Conservation (phyloP, 53 echinoderm and acorn worm genomes). For the Luidia sarsii region DNA sequence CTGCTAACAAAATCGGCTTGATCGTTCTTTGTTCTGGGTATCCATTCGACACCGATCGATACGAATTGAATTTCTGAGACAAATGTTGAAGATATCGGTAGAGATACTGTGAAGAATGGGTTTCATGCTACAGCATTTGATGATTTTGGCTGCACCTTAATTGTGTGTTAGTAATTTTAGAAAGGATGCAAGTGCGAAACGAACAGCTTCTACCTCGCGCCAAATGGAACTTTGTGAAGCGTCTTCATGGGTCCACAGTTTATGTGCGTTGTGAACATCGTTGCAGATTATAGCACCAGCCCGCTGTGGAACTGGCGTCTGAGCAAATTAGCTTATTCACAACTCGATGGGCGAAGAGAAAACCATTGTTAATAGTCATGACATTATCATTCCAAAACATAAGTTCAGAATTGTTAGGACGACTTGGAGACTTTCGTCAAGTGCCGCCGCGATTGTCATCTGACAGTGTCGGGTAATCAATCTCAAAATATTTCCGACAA, state of each 20-base stretch:
- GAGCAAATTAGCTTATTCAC: conserved; percentile 15
- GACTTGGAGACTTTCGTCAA: conserved; percentile 13
- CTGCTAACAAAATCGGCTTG: conserved; percentile 55
- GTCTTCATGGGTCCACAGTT: conserved; percentile 45
- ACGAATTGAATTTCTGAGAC: background rate
- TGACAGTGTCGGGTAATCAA: conserved; percentile 30
- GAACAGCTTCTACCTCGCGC: conserved; percentile 29
- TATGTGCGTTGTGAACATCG: conserved; percentile 26
- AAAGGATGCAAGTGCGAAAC: conserved; percentile 1
- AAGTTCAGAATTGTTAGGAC: conserved; percentile 2
- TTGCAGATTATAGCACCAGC: conserved; percentile 22
- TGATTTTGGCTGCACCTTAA: background rate
- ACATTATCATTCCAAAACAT: conserved; percentile 29
- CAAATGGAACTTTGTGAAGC: conserved; percentile 37
- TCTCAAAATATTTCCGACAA: conserved; percentile 17
- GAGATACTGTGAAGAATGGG: background rate
- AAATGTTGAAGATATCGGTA: background rate
- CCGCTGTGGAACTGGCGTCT: conserved; percentile 20
- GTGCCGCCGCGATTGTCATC: background rate
- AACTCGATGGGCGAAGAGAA: background rate
- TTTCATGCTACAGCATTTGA: conserved; percentile 6
- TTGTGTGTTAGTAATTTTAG: conserved; percentile 4
- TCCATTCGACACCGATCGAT: conserved; percentile 11
- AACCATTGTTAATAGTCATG: background rate
- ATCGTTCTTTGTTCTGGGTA: conserved; percentile 25